Percentiles rank a stretch among this genome's conserved stretches.
phyloP scores from a whole-genome alignment of 2,888 invertebrate genomes.

The Fragum fragum region DNA sequence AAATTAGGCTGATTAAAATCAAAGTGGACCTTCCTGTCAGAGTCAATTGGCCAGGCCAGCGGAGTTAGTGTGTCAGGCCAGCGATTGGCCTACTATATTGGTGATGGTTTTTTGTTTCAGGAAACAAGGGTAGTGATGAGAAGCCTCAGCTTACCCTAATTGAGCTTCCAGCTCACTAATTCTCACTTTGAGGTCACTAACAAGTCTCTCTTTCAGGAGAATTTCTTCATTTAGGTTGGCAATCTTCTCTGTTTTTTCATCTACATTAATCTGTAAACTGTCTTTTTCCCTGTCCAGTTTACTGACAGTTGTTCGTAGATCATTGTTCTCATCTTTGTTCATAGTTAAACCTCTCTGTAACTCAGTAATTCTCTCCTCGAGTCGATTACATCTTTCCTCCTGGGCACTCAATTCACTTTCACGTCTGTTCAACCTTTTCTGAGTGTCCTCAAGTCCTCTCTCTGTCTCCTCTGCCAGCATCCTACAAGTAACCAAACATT shows the following conservation, averaged over 20 bases:
- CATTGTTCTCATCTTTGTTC: constrained; percentile 81
- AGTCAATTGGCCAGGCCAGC: too few species aligned
- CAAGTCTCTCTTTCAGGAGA: constrained; percentile 78
- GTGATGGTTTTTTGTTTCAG: too few species aligned
- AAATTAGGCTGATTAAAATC: too few species aligned
- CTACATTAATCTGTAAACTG: constrained; percentile 82
- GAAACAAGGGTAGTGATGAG: too few species aligned
- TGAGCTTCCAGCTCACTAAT: constrained; percentile 83
- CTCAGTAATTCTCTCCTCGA: constrained; percentile 81
- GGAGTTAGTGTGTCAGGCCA: too few species aligned
- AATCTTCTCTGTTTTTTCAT: constrained; percentile 85
- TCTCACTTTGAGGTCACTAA: constrained; percentile 81
- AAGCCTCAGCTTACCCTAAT: constrained; percentile 82
- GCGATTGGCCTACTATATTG: too few species aligned
- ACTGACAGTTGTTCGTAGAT: constrained; percentile 80
- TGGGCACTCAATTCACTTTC: constrained; percentile 82
- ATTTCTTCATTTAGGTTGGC: constrained; percentile 82
- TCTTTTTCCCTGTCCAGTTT: constrained; percentile 86
- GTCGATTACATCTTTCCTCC: constrained; percentile 75
- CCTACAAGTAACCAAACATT: constrained; percentile 64
- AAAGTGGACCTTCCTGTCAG: too few species aligned
- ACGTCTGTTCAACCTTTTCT: constrained; percentile 78
- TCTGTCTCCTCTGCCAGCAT: constrained; percentile 86
- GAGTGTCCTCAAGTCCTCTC: constrained; percentile 81
- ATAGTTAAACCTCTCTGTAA: constrained; percentile 68